phyloP scores from a whole-genome alignment of 1,140 invertebrate species.

The Eumeta japonica region DNA sequence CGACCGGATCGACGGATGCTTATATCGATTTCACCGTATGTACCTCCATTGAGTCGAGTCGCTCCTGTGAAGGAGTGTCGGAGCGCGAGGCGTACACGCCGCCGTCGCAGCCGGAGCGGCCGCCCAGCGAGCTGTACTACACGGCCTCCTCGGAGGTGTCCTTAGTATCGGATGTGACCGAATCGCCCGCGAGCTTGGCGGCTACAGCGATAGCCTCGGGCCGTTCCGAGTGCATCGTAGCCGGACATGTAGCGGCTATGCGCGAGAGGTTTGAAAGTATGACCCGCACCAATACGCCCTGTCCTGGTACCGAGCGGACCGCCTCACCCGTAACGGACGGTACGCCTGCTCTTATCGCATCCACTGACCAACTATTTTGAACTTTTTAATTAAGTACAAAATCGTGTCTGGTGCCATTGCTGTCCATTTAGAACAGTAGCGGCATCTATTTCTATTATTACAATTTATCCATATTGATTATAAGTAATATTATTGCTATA shows the following conservation, averaged over 20 bases:
- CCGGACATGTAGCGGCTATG: slow-evolving; percentile 56
- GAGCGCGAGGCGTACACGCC: slow-evolving; percentile 26
- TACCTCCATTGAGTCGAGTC: background rate
- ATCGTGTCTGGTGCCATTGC: too few species aligned
- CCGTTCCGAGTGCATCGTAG: slow-evolving; percentile 28
- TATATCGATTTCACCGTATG: background rate
- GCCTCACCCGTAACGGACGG: too few species aligned
- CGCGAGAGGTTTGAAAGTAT: slow-evolving; percentile 51
- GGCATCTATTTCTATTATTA: too few species aligned
- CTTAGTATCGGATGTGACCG: slow-evolving; percentile 26
- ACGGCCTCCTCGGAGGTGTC: slow-evolving; percentile 39
- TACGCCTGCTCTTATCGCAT: too few species aligned
- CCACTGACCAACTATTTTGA: too few species aligned
- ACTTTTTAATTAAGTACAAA: too few species aligned
- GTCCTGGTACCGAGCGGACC: slow-evolving; percentile 31
- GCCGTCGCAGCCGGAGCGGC: slow-evolving; percentile 18
- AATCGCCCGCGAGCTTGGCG: slow-evolving; percentile 18
- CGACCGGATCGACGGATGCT: too few species aligned
- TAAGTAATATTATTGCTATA: too few species aligned
- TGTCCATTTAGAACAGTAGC: too few species aligned
- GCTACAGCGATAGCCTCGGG: slow-evolving; percentile 18
- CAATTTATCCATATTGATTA: too few species aligned
- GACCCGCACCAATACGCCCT: slow-evolving; percentile 46
- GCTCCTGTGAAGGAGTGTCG: background rate
- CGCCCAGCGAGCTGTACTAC: slow-evolving; percentile 38